These are phyloP conservation scores for Lapara coniferarum DNA, from an alignment of 2,888 invertebrate species.

Conservation along the genomic window DNA sequence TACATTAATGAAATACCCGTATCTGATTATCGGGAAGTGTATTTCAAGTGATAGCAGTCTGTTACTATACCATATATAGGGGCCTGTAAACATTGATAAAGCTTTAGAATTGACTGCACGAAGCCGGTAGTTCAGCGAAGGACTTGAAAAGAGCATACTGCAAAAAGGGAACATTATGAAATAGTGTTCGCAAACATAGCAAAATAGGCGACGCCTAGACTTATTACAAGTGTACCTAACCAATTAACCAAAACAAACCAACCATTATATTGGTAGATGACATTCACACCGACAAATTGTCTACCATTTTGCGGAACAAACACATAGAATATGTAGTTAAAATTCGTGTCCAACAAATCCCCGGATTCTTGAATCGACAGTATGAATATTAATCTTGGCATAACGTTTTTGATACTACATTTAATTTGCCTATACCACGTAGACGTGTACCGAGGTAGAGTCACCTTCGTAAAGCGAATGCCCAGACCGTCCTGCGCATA, in stretches of 20 bases:
- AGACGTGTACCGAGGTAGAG: slow-evolving; percentile 37
- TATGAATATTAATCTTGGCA: slow-evolving; percentile 22
- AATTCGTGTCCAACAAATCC: slow-evolving; percentile 20
- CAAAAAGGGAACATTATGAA: not conserved
- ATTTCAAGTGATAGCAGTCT: too few species aligned
- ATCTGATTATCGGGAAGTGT: not conserved
- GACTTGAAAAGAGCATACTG: too few species aligned
- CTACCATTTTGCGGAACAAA: slow-evolving; percentile 20
- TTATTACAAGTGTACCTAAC: not conserved
- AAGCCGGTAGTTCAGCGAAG: too few species aligned
- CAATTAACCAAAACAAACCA: too few species aligned
- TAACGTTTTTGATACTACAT: slow-evolving; percentile 24
- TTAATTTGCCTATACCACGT: slow-evolving; percentile 22
- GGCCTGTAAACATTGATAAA: too few species aligned
- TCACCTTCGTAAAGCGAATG: slow-evolving; percentile 52
- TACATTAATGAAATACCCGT: not conserved
- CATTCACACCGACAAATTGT: slow-evolving; percentile 13
- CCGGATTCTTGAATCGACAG: slow-evolving; percentile 18
- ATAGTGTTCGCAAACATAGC: not conserved
- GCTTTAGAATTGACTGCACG: too few species aligned
- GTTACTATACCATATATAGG: too few species aligned
- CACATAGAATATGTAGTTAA: slow-evolving; percentile 6
- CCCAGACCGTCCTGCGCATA: slow-evolving; percentile 55
- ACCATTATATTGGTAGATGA: slow-evolving; percentile 20
- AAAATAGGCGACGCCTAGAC: not conserved